phyloP scores from a whole-genome alignment of 1,140 invertebrate species.

The Saccostrea echinata region DNA sequence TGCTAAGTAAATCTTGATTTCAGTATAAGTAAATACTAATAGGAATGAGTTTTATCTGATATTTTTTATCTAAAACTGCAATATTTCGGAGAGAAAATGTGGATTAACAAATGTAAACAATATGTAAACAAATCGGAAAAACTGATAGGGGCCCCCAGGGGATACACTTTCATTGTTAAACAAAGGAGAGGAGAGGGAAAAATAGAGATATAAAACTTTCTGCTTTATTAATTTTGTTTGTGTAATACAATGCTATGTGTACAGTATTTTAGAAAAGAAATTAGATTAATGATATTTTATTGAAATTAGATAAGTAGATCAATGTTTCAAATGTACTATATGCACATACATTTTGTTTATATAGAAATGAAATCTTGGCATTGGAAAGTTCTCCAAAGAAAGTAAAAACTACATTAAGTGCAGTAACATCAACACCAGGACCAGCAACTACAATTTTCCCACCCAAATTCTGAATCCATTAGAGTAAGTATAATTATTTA shows the following conservation, averaged over 20 bases:
- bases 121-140: neutral
- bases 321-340: too few relatives aligned
- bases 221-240: too few relatives aligned
- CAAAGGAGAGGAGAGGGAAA: too few relatives aligned
- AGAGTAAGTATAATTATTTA: too few relatives aligned
- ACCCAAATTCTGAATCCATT: conserved; percentile 13
- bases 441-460: neutral
- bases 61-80: too few relatives aligned
- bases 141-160: neutral
- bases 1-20: neutral
- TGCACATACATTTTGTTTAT: too few relatives aligned
- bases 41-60: neutral
- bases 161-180: too few relatives aligned
- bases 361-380: neutral
- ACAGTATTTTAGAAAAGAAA: too few relatives aligned
- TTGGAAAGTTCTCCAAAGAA: neutral
- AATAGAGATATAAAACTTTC: too few relatives aligned
- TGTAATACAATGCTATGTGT: too few relatives aligned
- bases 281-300: too few relatives aligned
- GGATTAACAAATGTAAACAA: neutral
- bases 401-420: neutral
- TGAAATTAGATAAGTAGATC: too few relatives aligned
- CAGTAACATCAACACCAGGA: conserved; percentile 22
- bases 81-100: neutral
- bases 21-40: neutral